These are phyloP conservation scores for Ariopsis seemanni DNA, from an alignment of 2,113 vertebrate genomes.

Conservation along the genomic window DNA sequence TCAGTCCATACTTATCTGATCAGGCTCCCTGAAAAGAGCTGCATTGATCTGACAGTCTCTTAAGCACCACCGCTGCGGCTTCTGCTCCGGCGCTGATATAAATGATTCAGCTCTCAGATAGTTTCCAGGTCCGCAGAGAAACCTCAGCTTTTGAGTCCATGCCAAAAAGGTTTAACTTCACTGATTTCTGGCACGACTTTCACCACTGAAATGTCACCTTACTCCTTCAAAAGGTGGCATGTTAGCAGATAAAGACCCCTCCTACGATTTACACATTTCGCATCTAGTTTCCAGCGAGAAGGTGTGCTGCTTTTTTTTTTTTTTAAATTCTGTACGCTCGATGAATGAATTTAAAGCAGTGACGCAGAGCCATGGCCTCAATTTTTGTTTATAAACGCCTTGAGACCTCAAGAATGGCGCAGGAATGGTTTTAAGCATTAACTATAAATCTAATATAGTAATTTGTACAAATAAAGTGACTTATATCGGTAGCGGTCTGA, in stretches of 20 bases:
- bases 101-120: constrained; percentile 45
- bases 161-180: constrained; percentile 6
- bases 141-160: background rate
- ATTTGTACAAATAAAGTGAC: too few relatives aligned
- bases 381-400: too few relatives aligned
- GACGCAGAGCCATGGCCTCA: too few relatives aligned
- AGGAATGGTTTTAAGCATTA: too few relatives aligned
- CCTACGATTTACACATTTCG: background rate
- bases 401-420: too few relatives aligned
- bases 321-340: background rate
- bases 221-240: background rate
- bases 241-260: background rate
- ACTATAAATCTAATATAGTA: too few relatives aligned
- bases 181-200: background rate
- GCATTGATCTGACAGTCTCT: constrained; percentile 53
- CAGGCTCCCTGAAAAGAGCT: constrained; percentile 43
- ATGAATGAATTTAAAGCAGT: background rate
- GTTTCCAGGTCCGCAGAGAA: constrained; percentile 35
- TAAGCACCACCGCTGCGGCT: constrained; percentile 26
- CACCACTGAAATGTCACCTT: background rate
- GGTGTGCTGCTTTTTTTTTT: background rate
- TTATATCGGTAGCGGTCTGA: too few relatives aligned
- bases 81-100: constrained; percentile 27
- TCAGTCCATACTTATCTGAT: constrained; percentile 53
- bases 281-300: background rate